Evolutionary conservation across 2,113 vertebrate genomes (phyloP), one percentile per base, ranked within the genome.

Genomic region (Propithecus coquereli): DNA sequence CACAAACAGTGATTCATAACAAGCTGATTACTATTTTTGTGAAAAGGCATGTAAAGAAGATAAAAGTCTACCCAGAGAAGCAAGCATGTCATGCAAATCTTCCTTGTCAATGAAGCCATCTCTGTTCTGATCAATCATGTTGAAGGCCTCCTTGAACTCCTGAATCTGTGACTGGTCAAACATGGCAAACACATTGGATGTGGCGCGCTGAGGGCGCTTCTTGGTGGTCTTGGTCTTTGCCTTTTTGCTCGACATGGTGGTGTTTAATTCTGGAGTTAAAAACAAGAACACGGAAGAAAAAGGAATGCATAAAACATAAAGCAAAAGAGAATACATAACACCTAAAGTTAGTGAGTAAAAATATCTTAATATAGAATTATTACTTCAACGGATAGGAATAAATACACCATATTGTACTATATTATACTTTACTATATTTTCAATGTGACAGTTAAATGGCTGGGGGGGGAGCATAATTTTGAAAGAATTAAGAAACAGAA

Each of bases 71-170:
- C 99, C 99, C 85, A 99, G 99, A 32, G 99, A 99, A 59, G 99
- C 99, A 0, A 99, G 99, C 99, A 99, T 99, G 92, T 99, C 99
- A 5, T 99, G 99, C 95, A 99, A 97, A 94, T 99, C 99, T 96
- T 99, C 99, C 96, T 99, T 99, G 98, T 99, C 99, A 1, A 99
- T 99, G 95, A 99, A 99, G 45, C 99, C 99, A 5, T 99, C 99
- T 74, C 99, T 98, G 97, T 99, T 99, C 99, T 99, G 99, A 98
- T 99, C 99, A 0, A 99, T 99, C 99, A 99, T 99, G 98, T 99
- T 99, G 98, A 99, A 99, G 52, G 99, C 99, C 98, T 99, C 99
- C 95, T 99, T 99, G 94, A 99, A 99, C 94, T 99, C 99, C 97
- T 99, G 99, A 87, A 99, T 99, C 98, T 99, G 99, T 1, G 99